phyloP scores from a whole-genome alignment of 1,140 invertebrate genomes.

The Sminthurides bifidus region DNA sequence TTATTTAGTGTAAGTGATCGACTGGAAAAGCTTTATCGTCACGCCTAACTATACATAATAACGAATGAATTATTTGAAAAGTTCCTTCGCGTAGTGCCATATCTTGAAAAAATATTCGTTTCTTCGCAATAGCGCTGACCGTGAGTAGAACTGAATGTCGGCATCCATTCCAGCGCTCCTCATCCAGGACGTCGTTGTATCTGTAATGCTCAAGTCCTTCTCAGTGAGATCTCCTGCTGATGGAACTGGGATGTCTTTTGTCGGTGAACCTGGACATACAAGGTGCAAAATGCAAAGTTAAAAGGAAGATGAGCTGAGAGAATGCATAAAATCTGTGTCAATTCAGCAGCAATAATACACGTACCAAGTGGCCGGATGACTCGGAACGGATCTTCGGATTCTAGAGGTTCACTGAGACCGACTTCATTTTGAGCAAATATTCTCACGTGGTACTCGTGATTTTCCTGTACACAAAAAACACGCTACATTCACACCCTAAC shows the following conservation, averaged over 20 bases:
- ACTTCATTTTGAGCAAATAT: slow-evolving; percentile 91
- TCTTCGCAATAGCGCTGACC: slow-evolving; percentile 60
- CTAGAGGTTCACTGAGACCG: slow-evolving; percentile 83
- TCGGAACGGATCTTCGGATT: slow-evolving; percentile 82
- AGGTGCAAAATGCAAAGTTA: not conserved
- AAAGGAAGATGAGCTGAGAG: not conserved
- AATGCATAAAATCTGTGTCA: not conserved
- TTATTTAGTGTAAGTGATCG: too few relatives aligned
- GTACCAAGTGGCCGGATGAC: slow-evolving; percentile 67
- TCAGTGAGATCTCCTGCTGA: slow-evolving; percentile 7
- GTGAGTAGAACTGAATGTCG: slow-evolving; percentile 75
- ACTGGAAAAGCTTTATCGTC: too few relatives aligned
- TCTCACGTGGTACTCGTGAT: slow-evolving; percentile 75
- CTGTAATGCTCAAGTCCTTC: slow-evolving; percentile 46
- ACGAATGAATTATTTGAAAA: slow-evolving; percentile 59
- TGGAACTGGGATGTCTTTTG: not conserved
- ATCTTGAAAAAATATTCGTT: slow-evolving; percentile 92
- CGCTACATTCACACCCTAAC: not conserved
- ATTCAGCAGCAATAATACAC: slow-evolving; percentile 2
- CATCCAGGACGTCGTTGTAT: slow-evolving; percentile 86
- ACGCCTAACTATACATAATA: too few relatives aligned
- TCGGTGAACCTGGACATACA: not conserved
- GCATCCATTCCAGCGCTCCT: slow-evolving; percentile 83
- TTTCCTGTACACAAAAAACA: too few relatives aligned
- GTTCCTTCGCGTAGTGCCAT: slow-evolving; percentile 69